Base-by-base conservation (phyloP, 2,113 vertebrate genomes). In the Murina feae region DNA sequence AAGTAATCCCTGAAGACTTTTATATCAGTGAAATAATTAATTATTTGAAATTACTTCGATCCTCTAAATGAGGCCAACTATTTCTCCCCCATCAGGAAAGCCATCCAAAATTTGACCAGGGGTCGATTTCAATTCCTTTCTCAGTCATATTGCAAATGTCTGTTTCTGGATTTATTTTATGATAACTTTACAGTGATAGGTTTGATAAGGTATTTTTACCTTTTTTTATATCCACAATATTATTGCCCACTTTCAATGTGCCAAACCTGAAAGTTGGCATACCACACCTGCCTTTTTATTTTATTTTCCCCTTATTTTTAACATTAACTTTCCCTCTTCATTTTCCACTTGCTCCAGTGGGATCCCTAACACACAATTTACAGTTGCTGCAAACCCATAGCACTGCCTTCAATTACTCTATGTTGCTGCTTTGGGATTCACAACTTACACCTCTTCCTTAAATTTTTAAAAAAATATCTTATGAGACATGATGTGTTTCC, bases 371-470 rank as follows among this genome's bases (percentile, higher is more conserved):
- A 85, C 74, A 97, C 96, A 96, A 98, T 98, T 98, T 98, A 98
- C 96, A 97, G 97, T 95, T 98, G 91, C 97, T 96, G 95, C 93
- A 98, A 97, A 98, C 96, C 6, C 47, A 97, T 51, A 93, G 94
- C 96, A 96, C 93, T 95, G 97, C 97, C 90, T 98, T 97, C 90
- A 97, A 97, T 98, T 97, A 98, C 96, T 69, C 12, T 72, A 96
- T 96, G 97, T 96, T 96, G 96, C 96, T 98, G 97, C 95, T 97
- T 90, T 97, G 98, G 98, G 98, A 98, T 98, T 98, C 98, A 97
- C 96, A 98, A 97, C 95, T 98, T 98, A 98, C 78, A 96, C 86
- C 63, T 97, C 80, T 97, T 96, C 97, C 97, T 98, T 97, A 97
- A 96, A 95, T 94, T 95, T 93, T 96, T 51, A 47, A 60, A 60